These are phyloP conservation scores for Malurus leucopterus DNA, from an alignment of 2,797 vertebrate genomes.

Conservation along the genomic window DNA sequence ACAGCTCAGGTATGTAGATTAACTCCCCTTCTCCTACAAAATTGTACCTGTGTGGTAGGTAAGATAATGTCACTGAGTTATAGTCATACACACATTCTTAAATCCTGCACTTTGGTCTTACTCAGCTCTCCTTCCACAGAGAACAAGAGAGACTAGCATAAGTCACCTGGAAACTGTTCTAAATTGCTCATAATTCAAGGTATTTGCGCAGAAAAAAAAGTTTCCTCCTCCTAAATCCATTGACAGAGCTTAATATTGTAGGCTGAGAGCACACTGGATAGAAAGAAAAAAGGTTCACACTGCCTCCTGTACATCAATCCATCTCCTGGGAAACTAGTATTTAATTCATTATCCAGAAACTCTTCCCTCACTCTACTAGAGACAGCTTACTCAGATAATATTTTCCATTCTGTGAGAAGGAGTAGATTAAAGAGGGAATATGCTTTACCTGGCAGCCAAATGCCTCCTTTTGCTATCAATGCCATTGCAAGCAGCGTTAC, in stretches of 20 bases:
- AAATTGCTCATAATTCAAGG: not conserved
- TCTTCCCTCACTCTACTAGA: not conserved
- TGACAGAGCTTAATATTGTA: not conserved
- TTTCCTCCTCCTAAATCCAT: not conserved
- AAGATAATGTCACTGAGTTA: not conserved
- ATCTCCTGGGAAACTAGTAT: not conserved
- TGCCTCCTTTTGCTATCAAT: not conserved
- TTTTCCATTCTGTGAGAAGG: not conserved
- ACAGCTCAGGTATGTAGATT: not conserved
- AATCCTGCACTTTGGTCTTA: not conserved
- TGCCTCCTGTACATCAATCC: not conserved
- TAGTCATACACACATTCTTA: not conserved
- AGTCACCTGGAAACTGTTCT: not conserved
- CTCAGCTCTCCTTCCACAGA: not conserved
- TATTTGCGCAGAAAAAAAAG: not conserved
- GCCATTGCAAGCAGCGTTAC: not conserved
- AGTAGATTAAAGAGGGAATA: not conserved
- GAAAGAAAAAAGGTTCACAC: not conserved
- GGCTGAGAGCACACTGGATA: not conserved
- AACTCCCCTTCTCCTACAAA: rapidly evolving
- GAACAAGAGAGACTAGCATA: not conserved
- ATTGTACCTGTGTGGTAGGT: no score
- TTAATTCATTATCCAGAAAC: not conserved
- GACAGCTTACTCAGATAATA: not conserved
- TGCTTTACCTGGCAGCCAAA: not conserved